Percentiles rank a stretch among this genome's conserved stretches.
Conservation (phyloP, 2,113 vertebrate genomes). For the Mobula hypostoma region DNA sequence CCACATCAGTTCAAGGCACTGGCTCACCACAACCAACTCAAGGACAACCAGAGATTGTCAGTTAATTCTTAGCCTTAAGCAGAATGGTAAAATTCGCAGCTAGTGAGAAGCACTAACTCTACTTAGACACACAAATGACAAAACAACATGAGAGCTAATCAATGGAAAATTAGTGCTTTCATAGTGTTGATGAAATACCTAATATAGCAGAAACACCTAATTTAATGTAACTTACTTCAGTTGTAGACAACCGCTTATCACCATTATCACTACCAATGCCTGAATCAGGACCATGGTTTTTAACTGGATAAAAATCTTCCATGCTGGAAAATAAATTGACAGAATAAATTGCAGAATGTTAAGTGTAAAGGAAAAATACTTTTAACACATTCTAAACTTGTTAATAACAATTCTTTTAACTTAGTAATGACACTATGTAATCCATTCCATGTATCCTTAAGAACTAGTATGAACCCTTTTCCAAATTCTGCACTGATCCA, state of each 20-base stretch:
- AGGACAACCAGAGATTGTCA: no score
- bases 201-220: neutral
- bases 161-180: neutral
- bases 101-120: neutral
- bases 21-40: no score
- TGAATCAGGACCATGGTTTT: constrained; percentile 93
- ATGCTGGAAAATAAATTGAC: constrained; percentile 61
- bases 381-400: neutral
- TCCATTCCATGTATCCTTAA: neutral
- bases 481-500: neutral
- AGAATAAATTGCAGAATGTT: neutral
- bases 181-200: neutral
- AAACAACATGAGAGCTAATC: neutral
- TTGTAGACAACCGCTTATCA: constrained; percentile 90
- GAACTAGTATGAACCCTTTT: neutral
- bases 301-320: constrained; percentile 95
- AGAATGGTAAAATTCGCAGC: neutral
- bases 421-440: neutral
- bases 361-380: neutral
- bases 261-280: constrained; percentile 97
- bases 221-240: constrained; percentile 68
- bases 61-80: neutral
- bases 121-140: neutral
- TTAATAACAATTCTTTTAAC: neutral
- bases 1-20: no score